phyloP scores from a whole-genome alignment of 2,113 vertebrate genomes.

The Clarias batrachus region DNA sequence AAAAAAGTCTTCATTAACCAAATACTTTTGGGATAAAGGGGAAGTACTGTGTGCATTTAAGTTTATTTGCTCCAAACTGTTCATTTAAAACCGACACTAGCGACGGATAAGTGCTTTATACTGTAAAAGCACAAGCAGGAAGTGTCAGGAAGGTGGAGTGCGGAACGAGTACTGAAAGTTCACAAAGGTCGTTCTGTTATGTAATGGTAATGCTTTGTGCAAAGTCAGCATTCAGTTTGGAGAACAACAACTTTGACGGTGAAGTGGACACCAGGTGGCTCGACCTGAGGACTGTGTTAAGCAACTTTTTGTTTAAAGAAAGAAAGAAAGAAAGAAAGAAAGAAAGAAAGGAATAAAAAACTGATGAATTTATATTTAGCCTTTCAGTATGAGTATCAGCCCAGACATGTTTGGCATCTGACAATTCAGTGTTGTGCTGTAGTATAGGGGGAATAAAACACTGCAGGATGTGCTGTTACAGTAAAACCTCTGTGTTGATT shows the following conservation, averaged over 20 bases:
- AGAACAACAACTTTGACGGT: constrained; percentile 22
- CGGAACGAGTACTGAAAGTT: background rate
- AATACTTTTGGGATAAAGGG: background rate
- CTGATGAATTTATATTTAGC: background rate
- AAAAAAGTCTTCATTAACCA: background rate
- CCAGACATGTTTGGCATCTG: background rate
- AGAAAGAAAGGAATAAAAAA: background rate
- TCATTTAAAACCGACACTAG: background rate
- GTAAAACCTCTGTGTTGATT: background rate
- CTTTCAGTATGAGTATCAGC: too few relatives aligned
- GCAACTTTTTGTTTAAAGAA: background rate
- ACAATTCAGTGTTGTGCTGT: background rate
- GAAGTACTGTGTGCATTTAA: background rate
- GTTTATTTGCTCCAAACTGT: background rate
- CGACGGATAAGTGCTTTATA: background rate
- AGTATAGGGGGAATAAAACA: background rate
- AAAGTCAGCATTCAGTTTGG: constrained; percentile 23
- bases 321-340: background rate
- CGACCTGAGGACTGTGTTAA: background rate
- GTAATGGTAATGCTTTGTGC: constrained; percentile 3
- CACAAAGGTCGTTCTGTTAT: background rate
- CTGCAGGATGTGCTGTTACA: background rate
- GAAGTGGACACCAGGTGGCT: background rate
- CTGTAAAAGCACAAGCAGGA: background rate
- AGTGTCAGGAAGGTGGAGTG: background rate